These are phyloP conservation scores for Lacerta bilineata DNA, from an alignment of 2,797 vertebrate genomes.

Conservation along the genomic window DNA sequence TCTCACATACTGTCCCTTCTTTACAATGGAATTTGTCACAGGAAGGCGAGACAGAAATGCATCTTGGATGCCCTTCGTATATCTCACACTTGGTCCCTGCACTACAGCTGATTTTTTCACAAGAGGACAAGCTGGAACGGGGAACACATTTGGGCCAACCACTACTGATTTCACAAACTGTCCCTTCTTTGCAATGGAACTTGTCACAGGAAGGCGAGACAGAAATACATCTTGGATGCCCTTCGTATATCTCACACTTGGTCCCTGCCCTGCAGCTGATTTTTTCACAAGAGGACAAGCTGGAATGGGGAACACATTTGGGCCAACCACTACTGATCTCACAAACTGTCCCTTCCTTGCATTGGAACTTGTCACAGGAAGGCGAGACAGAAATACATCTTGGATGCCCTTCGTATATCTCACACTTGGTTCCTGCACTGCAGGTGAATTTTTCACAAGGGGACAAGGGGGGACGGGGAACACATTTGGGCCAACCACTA, in stretches of 20 bases:
- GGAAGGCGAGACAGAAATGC: neutral
- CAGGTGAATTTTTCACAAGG: slow-evolving; percentile 23
- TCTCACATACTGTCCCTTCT: neutral
- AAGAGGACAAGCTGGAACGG: neutral
- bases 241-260: neutral
- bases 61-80: neutral
- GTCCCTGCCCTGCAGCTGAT: neutral
- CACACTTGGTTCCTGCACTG: neutral
- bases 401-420: neutral
- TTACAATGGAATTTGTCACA: neutral
- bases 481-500: slow-evolving; percentile 8
- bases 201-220: neutral
- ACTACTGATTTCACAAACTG: neutral
- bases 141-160: neutral
- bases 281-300: neutral
- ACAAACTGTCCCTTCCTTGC: neutral
- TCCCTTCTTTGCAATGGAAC: neutral
- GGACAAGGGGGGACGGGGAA: neutral
- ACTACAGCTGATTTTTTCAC: neutral
- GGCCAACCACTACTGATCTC: neutral
- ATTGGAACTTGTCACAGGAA: neutral
- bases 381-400: neutral
- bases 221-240: neutral
- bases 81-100: slow-evolving; percentile 18
- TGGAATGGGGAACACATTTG: neutral